A percentile compares a stretch with the other conserved stretches of the same genome.
phyloP scores from a whole-genome alignment of 2,113 vertebrate species.

The Bubo scandiacus region DNA sequence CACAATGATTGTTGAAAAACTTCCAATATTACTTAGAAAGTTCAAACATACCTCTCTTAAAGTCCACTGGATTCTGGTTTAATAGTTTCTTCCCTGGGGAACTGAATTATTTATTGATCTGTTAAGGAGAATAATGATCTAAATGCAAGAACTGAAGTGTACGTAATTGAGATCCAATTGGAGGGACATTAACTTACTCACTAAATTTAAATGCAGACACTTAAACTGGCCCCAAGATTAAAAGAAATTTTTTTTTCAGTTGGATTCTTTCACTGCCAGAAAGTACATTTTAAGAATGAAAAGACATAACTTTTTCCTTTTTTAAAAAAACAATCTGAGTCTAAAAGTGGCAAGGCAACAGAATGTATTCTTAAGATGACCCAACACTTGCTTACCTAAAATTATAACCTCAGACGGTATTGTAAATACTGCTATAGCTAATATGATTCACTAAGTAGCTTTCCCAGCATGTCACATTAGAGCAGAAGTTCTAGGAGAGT shows the following conservation, averaged over 20 bases:
- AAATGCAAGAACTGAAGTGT: slow-evolving; percentile 16
- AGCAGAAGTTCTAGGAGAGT: background rate
- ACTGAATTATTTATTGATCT: slow-evolving; percentile 33
- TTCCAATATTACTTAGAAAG: background rate
- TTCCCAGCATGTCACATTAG: background rate
- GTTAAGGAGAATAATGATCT: slow-evolving; percentile 8
- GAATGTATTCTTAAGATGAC: background rate
- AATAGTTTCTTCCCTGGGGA: background rate
- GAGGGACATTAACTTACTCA: background rate
- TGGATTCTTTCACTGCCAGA: background rate
- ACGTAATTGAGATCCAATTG: slow-evolving; percentile 9
- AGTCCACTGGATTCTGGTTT: background rate
- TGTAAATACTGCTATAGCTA: background rate
- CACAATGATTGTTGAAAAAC: background rate
- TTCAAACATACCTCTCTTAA: background rate
- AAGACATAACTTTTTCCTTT: background rate
- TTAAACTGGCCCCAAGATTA: background rate
- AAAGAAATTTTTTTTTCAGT: background rate
- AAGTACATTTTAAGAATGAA: background rate
- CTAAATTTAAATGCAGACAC: slow-evolving; percentile 15
- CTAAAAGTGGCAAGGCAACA: background rate
- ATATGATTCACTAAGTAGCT: background rate
- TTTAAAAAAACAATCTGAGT: background rate
- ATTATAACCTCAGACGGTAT: background rate
- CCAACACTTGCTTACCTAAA: background rate